Conservation (phyloP, 2,113 vertebrate genomes). For the Sebastes fasciatus region DNA sequence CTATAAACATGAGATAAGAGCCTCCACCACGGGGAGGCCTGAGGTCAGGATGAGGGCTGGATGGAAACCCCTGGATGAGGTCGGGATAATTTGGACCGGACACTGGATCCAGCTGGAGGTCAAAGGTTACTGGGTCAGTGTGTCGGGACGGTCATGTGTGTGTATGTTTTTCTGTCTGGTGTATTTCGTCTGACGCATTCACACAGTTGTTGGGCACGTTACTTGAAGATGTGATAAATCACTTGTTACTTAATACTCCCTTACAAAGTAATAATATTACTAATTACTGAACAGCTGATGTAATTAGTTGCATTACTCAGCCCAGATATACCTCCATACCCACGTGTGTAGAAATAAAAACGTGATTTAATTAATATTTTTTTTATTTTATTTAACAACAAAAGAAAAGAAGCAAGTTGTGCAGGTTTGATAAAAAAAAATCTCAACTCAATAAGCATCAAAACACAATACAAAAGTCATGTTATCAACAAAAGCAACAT, state of each 20-base stretch:
- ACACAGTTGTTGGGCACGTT: background rate
- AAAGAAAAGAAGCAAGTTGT: no score
- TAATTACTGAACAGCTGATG: background rate
- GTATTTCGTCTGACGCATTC: slow-evolving; percentile 5
- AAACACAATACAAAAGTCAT: no score
- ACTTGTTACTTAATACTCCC: background rate
- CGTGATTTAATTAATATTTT: no score
- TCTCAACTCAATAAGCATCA: no score
- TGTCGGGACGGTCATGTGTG: slow-evolving; percentile 27
- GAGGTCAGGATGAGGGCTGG: slow-evolving; percentile 21
- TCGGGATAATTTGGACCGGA: slow-evolving; percentile 41
- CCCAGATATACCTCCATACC: background rate
- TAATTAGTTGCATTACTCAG: background rate
- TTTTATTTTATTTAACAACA: no score
- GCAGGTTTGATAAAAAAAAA: no score
- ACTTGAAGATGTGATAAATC: background rate
- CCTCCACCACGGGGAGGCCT: background rate
- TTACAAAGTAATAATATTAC: background rate
- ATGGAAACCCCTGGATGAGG: slow-evolving; percentile 33
- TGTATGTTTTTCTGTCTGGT: slow-evolving; percentile 13
- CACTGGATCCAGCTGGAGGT: slow-evolving; percentile 60
- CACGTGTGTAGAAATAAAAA: no score
- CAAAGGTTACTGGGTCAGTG: slow-evolving; percentile 65
- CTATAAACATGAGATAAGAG: slow-evolving; percentile 56
- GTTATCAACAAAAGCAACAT: no score